Percentiles rank a stretch among this genome's conserved stretches.
Conservation (phyloP, 2,888 invertebrate species). For the Ypsolopha scabrella region DNA sequence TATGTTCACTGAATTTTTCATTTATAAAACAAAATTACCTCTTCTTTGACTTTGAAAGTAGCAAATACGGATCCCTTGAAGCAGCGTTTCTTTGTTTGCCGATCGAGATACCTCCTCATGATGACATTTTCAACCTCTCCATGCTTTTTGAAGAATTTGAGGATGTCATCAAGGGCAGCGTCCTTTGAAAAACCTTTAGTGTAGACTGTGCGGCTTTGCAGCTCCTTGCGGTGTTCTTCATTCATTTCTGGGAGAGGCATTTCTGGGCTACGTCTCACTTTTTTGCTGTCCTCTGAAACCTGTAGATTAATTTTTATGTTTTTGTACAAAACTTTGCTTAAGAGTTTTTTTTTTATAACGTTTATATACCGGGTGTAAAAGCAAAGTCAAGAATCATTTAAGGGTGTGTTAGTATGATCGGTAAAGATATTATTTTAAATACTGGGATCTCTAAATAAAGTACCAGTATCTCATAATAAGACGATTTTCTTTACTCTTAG, state of each 20-base stretch:
- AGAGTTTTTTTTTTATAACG: too few species aligned
- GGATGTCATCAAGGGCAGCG: slow-evolving; percentile 75
- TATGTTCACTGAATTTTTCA: background rate
- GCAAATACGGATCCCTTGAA: slow-evolving; percentile 96
- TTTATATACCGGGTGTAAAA: too few species aligned
- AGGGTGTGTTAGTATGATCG: too few species aligned
- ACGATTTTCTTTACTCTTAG: too few species aligned
- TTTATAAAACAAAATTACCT: slow-evolving; percentile 30
- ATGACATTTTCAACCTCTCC: slow-evolving; percentile 78
- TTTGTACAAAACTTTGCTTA: too few species aligned
- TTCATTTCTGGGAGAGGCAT: slow-evolving; percentile 86
- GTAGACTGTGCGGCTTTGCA: slow-evolving; percentile 84
- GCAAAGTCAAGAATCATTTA: too few species aligned
- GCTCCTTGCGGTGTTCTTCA: slow-evolving; percentile 84
- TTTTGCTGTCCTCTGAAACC: slow-evolving; percentile 76
- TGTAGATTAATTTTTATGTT: slow-evolving; percentile 21
- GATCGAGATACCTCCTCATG: slow-evolving; percentile 73
- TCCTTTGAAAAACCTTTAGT: slow-evolving; percentile 89
- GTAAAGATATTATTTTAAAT: too few species aligned
- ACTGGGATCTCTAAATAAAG: too few species aligned
- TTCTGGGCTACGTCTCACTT: slow-evolving; percentile 80
- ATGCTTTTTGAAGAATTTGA: slow-evolving; percentile 78
- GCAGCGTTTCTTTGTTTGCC: slow-evolving; percentile 71
- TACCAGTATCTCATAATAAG: too few species aligned
- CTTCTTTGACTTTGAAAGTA: slow-evolving; percentile 84